Conservation (phyloP, 2,113 vertebrate species). For the Carassius carassius region DNA sequence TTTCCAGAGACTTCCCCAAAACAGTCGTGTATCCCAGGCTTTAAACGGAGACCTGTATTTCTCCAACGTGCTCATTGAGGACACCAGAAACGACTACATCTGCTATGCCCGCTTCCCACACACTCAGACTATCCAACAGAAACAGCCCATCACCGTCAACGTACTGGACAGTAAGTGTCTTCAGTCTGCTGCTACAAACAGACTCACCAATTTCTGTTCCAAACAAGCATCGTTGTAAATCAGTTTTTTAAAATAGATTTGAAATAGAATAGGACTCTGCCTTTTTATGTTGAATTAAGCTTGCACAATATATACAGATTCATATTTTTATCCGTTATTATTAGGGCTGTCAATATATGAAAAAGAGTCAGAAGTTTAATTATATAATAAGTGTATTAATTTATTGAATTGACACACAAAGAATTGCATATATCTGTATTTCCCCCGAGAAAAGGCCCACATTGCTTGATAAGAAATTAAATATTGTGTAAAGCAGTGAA, state of each 20-base stretch:
- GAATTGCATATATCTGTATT: not conserved
- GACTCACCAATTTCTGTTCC: not conserved
- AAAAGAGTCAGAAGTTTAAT: not conserved
- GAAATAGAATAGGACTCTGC: not conserved
- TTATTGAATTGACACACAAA: not conserved
- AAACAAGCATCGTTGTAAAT: not conserved
- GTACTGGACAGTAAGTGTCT: slow-evolving; percentile 86
- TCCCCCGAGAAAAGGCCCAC: not conserved
- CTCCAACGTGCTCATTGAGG: slow-evolving; percentile 89
- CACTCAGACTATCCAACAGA: slow-evolving; percentile 98
- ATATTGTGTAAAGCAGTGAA: not conserved
- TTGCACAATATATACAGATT: not conserved
- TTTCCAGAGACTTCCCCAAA: slow-evolving; percentile 88
- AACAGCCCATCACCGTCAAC: slow-evolving; percentile 93
- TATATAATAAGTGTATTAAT: not conserved
- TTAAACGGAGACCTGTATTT: slow-evolving; percentile 97
- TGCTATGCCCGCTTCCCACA: slow-evolving; percentile 97
- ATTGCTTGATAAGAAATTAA: not conserved
- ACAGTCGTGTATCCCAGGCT: slow-evolving; percentile 90
- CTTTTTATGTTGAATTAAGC: not conserved
- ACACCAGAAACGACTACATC: slow-evolving; percentile 92
- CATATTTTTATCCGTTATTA: not conserved
- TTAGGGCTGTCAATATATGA: not conserved
- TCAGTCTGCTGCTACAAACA: not conserved
- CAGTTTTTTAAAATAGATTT: not conserved